Evolutionary conservation across 2,797 vertebrate species (phyloP).

Genomic region (Cossypha heuglini): DNA sequence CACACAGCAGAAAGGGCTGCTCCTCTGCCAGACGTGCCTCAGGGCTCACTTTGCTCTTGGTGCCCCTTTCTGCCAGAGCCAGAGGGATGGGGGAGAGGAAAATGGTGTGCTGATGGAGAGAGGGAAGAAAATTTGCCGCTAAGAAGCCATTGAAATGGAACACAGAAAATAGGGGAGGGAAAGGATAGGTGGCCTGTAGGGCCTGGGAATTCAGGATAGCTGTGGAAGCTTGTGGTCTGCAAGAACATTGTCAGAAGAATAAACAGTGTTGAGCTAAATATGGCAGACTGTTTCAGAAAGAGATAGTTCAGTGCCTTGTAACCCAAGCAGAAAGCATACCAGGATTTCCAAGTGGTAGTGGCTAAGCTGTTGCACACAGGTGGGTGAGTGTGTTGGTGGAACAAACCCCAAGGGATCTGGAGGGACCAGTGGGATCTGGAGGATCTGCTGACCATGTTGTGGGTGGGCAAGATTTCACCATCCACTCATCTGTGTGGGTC

Average conservation of each 20-base stretch:
- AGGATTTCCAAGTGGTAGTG: not conserved
- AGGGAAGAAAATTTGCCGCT: not conserved
- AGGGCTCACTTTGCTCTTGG: not conserved
- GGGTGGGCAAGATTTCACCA: not conserved
- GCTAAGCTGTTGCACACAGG: not conserved
- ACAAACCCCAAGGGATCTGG: not conserved
- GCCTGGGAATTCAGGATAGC: not conserved
- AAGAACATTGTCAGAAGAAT: not conserved
- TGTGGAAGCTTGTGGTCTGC: not conserved
- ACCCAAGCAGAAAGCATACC: not conserved
- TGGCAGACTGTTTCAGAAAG: not conserved
- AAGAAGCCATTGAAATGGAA: not conserved
- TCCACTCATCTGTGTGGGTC: accelerated
- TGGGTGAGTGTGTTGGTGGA: not conserved
- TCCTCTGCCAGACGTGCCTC: not conserved
- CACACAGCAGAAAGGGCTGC: not conserved
- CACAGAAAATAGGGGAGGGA: not conserved
- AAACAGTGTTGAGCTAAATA: not conserved
- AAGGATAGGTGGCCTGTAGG: not conserved
- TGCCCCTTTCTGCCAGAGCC: not conserved
- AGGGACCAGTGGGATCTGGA: not conserved
- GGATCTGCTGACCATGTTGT: accelerated
- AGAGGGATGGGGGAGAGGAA: not conserved
- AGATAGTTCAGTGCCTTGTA: not conserved
- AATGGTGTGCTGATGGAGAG: accelerated